phyloP scores from a whole-genome alignment of 2,113 vertebrate genomes.

The Rhinichthys klamathensis region DNA sequence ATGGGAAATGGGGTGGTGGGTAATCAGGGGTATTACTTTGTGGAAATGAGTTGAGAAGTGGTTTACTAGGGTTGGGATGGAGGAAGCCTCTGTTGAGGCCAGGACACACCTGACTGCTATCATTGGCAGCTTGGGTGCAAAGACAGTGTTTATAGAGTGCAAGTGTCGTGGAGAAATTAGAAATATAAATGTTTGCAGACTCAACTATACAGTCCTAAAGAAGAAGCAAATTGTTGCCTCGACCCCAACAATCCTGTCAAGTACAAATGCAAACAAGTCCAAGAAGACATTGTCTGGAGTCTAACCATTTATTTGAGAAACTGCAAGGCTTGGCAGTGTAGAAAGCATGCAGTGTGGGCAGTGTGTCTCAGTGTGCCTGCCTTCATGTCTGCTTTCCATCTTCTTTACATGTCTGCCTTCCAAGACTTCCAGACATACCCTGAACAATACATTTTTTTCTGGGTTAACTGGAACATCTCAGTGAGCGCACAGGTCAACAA shows the following conservation, averaged over 20 bases:
- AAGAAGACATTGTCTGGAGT: neutral
- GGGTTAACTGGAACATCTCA: neutral
- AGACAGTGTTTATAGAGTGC: neutral
- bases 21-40: slow-evolving; percentile 27
- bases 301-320: slow-evolving; percentile 4
- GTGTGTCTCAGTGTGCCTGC: neutral
- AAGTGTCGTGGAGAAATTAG: neutral
- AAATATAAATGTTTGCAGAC: neutral
- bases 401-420: neutral
- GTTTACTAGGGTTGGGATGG: neutral
- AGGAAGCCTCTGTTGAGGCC: neutral
- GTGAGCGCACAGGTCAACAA: neutral
- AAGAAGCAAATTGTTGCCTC: neutral
- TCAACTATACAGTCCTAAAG: neutral
- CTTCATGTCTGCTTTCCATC: slow-evolving; percentile 29
- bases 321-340: neutral
- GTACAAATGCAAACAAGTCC: neutral
- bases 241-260: slow-evolving; percentile 4
- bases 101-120: neutral
- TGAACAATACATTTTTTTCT: neutral
- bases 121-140: neutral
- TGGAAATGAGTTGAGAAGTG: slow-evolving; percentile 16
- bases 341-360: slow-evolving; percentile 12
- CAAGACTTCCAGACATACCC: neutral
- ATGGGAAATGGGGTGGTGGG: slow-evolving; percentile 10